phyloP scores from a whole-genome alignment of 2,797 vertebrate genomes.

The Prunella strophiata region DNA sequence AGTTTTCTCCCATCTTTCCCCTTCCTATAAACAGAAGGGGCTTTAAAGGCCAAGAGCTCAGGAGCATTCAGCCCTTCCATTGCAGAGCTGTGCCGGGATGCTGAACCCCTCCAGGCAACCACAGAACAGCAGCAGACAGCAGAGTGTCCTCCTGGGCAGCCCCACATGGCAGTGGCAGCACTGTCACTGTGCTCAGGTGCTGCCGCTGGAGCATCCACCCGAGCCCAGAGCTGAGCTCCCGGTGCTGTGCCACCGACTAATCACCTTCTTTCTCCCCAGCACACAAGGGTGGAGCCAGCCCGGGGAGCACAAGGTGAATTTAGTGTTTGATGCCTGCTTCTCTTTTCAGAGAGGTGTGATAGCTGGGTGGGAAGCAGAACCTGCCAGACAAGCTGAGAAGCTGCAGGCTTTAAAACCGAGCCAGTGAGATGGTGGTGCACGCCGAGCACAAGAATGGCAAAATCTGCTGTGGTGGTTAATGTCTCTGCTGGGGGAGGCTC shows the following conservation, averaged over 20 bases:
- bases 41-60: background rate
- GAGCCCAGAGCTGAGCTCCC: background rate
- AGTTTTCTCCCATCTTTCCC: background rate
- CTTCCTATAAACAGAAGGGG: background rate
- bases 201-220: background rate
- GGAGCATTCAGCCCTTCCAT: background rate
- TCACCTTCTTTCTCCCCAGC: background rate
- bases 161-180: fast-evolving
- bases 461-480: background rate
- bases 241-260: background rate
- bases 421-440: background rate
- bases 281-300: slow-evolving; percentile 26
- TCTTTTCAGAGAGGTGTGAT: slow-evolving; percentile 24
- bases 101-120: background rate
- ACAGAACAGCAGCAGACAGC: background rate
- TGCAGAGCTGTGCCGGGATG: background rate
- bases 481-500: background rate
- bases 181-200: background rate
- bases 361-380: slow-evolving; percentile 36
- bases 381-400: slow-evolving; percentile 21
- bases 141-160: background rate
- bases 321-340: slow-evolving; percentile 2
- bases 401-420: background rate
- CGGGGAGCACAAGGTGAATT: slow-evolving; percentile 12
- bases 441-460: background rate